Evolutionary conservation across 2,113 vertebrate genomes (phyloP).

Genomic region (Lophochroa leadbeateri): DNA sequence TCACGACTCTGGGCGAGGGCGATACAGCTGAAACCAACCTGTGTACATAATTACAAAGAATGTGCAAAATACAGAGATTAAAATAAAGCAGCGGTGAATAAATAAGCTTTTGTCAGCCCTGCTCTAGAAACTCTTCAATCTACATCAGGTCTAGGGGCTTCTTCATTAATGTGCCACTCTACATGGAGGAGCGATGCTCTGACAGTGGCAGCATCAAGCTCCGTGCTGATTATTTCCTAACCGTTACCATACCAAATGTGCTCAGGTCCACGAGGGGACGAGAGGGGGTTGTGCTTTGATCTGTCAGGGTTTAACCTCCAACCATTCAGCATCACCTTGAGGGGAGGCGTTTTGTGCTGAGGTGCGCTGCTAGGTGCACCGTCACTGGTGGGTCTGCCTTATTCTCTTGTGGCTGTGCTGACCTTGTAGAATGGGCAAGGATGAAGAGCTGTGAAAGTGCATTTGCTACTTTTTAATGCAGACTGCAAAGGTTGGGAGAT

Average conservation of each 20-base stretch:
- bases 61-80: not conserved
- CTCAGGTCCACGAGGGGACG: not conserved
- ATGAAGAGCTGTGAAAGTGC: not conserved
- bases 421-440: not conserved
- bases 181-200: not conserved
- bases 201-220: not conserved
- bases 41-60: not conserved
- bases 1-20: not conserved
- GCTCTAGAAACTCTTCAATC: constrained; percentile 15
- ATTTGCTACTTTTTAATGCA: not conserved
- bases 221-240: not conserved
- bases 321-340: fast-evolving
- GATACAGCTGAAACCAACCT: not conserved
- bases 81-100: not conserved
- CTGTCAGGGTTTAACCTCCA: not conserved
- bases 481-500: not conserved
- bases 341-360: fast-evolving
- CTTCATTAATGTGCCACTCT: not conserved
- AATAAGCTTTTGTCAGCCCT: not conserved
- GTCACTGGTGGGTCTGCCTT: not conserved
- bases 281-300: not conserved
- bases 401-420: not conserved
- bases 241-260: fast-evolving
- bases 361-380: not conserved
- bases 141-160: not conserved